Evolutionary conservation across 2,113 vertebrate genomes (phyloP).

Genomic region (Macrotis lagotis): DNA sequence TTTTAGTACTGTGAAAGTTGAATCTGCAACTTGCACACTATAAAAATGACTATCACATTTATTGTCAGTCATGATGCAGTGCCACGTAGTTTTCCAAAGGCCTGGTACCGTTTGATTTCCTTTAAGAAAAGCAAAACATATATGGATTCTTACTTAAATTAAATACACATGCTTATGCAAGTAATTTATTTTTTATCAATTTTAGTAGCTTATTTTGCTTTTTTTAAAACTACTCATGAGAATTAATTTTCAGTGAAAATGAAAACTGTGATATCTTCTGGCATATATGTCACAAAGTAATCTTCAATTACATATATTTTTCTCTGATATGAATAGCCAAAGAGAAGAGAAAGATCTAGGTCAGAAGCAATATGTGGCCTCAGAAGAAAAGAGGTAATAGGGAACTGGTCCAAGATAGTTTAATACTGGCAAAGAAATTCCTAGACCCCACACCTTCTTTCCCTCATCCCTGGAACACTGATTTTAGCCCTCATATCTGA

Average conservation of each 20-base stretch:
- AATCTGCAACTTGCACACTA: constrained; percentile 98
- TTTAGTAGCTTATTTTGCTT: background rate
- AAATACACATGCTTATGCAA: background rate
- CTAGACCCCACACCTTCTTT: background rate
- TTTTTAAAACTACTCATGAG: background rate
- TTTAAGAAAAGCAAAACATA: constrained; percentile 70
- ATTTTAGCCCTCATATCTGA: background rate
- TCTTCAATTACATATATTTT: background rate
- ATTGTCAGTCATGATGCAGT: constrained; percentile 94
- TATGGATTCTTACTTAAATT: constrained; percentile 26
- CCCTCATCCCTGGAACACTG: background rate
- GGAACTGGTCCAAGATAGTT: background rate
- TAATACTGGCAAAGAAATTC: background rate
- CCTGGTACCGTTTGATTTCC: constrained; percentile 76
- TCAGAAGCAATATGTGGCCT: background rate
- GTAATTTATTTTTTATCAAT: background rate
- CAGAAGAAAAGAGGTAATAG: background rate
- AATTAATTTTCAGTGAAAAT: background rate
- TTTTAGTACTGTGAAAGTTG: constrained; percentile 95
- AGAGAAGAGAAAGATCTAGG: background rate
- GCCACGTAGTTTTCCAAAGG: constrained; percentile 79
- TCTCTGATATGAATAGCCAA: background rate
- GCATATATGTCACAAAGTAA: background rate
- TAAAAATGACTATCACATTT: constrained; percentile 94
- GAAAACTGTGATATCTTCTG: background rate